phyloP scores from a whole-genome alignment of 2,113 vertebrate species.

The Nycticorax nycticorax region DNA sequence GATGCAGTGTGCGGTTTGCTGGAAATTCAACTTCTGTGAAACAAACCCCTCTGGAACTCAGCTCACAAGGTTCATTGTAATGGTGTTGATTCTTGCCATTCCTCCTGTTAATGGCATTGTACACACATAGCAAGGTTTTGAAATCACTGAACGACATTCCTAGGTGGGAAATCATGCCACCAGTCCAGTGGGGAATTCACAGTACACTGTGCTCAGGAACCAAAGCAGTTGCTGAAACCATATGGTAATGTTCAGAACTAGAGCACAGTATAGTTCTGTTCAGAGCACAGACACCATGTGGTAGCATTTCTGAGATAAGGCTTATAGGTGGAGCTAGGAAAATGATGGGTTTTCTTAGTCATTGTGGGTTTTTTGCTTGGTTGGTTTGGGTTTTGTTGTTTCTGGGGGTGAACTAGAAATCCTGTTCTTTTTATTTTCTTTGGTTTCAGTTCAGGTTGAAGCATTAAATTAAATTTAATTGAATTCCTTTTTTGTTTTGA shows the following conservation, averaged over 20 bases:
- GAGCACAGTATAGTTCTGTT: not conserved
- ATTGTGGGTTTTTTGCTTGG: not conserved
- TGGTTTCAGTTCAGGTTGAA: not conserved
- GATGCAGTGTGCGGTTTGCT: not conserved
- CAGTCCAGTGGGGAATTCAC: not conserved
- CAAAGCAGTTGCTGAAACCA: constrained; percentile 7
- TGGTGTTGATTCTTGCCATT: not conserved
- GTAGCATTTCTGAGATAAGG: not conserved
- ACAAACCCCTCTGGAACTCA: not conserved
- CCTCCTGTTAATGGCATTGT: not conserved
- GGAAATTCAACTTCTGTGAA: not conserved
- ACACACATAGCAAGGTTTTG: not conserved
- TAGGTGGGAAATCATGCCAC: not conserved
- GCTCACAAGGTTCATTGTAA: not conserved
- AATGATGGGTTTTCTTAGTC: not conserved
- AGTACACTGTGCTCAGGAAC: not conserved
- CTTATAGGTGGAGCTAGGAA: not conserved
- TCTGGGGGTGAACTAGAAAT: not conserved
- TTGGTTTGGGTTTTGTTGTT: not conserved
- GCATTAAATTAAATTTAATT: not conserved
- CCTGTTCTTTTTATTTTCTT: not conserved
- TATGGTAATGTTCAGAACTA: not conserved
- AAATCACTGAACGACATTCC: not conserved
- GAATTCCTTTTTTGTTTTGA: not conserved
- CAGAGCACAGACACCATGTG: not conserved